Evolutionary conservation across 2,113 vertebrate genomes (phyloP).

Genomic region (Meles meles): DNA sequence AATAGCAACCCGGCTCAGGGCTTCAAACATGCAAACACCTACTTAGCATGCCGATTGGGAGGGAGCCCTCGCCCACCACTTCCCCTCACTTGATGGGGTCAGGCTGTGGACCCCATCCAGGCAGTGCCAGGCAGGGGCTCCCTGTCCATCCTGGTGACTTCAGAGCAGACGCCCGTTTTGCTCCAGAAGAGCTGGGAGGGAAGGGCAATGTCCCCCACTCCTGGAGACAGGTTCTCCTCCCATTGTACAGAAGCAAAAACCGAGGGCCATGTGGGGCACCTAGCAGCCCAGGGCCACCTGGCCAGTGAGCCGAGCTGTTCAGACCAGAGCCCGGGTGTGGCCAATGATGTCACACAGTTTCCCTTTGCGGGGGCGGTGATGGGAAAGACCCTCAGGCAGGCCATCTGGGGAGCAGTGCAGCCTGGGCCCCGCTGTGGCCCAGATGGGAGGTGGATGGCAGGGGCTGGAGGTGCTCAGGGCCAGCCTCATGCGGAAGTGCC

Average conservation of each 20-base stretch:
- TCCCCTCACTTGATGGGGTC: background rate
- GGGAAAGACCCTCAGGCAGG: background rate
- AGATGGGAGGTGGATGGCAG: background rate
- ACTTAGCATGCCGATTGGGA: accelerated
- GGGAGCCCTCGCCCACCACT: background rate
- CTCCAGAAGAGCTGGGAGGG: background rate
- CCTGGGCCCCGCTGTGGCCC: too few relatives aligned
- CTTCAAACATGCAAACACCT: background rate
- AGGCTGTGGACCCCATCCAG: background rate
- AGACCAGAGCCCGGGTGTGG: background rate
- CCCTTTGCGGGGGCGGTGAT: background rate
- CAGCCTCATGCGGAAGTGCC: background rate
- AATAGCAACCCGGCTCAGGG: conserved; percentile 21
- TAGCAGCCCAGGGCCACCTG: background rate
- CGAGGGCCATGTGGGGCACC: background rate
- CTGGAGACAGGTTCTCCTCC: too few relatives aligned
- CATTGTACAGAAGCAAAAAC: background rate
- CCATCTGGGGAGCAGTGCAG: background rate
- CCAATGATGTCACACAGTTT: background rate
- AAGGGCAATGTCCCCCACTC: background rate
- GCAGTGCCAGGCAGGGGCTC: background rate
- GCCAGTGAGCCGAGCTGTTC: background rate
- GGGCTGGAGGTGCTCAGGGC: background rate
- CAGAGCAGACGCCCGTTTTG: background rate
- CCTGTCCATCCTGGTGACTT: background rate